Evolutionary conservation across 2,113 vertebrate genomes (phyloP).

Genomic region (Oncorhynchus kisutch): DNA sequence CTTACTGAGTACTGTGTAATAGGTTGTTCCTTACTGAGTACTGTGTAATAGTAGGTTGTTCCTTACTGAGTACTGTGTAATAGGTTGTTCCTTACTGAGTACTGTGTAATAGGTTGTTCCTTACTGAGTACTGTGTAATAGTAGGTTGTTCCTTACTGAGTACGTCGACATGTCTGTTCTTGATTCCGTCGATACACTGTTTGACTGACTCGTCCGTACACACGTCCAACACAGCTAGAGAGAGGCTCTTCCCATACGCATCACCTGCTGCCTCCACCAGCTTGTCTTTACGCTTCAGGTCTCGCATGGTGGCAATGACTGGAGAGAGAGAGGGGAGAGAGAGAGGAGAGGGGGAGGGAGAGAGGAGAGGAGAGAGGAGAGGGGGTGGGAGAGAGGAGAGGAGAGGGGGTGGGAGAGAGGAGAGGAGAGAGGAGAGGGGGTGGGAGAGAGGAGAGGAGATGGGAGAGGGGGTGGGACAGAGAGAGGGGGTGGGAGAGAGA

Average conservation of each 20-base stretch:
- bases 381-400: neutral
- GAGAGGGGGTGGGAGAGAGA: no score
- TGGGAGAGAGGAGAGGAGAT: no score
- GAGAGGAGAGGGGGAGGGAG: neutral
- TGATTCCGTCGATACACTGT: conserved; percentile 76
- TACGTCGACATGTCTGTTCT: conserved; percentile 77
- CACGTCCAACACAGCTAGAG: conserved; percentile 80
- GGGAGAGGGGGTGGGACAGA: no score
- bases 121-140: no score
- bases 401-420: neutral
- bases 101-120: no score
- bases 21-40: no score
- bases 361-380: neutral
- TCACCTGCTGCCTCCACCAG: conserved; percentile 79
- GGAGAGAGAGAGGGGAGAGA: neutral
- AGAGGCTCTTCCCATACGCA: conserved; percentile 75
- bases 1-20: no score
- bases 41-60: no score
- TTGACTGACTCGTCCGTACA: conserved; percentile 81
- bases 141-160: conserved; percentile 66
- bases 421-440: no score
- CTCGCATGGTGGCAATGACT: conserved; percentile 91
- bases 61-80: no score
- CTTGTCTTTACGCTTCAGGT: conserved; percentile 77
- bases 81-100: no score